Evolutionary conservation across 2,113 vertebrate genomes (phyloP).

Genomic region (Promerops cafer): DNA sequence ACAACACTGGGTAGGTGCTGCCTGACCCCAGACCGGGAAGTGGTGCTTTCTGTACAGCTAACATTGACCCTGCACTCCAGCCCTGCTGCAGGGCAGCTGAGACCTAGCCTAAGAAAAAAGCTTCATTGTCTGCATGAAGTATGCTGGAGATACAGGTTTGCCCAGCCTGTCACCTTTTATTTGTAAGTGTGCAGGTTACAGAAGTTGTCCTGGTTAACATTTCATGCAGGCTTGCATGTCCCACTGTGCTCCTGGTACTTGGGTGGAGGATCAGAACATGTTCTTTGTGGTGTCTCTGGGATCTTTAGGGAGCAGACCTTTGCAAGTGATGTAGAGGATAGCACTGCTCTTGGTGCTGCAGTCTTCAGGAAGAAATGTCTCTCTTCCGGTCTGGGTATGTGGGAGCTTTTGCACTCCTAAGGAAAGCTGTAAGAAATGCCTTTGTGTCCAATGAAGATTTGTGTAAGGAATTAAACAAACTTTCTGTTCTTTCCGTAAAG

Average conservation of each 20-base stretch:
- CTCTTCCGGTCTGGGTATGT: background rate
- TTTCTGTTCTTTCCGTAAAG: background rate
- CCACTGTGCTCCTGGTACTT: background rate
- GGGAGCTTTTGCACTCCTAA: background rate
- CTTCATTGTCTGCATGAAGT: background rate
- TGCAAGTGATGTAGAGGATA: background rate
- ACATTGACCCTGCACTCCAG: background rate
- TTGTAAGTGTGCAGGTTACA: background rate
- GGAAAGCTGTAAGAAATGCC: background rate
- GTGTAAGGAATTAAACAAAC: background rate
- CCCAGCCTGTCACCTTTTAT: fast-evolving
- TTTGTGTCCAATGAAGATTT: background rate
- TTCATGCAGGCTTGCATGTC: fast-evolving
- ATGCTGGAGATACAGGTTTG: background rate
- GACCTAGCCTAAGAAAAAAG: background rate
- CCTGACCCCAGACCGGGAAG: background rate
- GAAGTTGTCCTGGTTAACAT: background rate
- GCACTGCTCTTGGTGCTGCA: background rate
- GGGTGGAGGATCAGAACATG: fast-evolving
- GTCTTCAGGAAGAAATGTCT: background rate
- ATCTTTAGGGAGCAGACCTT: background rate
- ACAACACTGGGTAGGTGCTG: background rate
- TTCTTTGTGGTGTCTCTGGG: background rate
- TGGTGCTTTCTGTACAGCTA: background rate
- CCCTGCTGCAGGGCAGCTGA: background rate